Conservation (phyloP, 2,797 vertebrate species). For the Macropus fuliginosus region DNA sequence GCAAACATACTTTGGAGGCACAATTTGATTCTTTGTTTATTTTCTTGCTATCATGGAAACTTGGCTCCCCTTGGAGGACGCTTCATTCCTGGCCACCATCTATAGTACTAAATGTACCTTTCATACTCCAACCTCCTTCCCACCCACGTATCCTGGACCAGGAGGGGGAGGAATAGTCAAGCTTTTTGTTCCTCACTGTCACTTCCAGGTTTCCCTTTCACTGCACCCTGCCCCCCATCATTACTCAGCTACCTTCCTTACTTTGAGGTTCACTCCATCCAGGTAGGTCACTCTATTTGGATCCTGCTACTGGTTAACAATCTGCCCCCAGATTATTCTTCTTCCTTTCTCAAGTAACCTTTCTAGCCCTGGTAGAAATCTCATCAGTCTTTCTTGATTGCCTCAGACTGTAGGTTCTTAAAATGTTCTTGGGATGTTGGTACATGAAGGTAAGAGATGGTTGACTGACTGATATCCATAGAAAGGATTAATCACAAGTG, state of each 20-base stretch:
- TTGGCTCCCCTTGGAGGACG: not conserved
- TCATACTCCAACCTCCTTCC: not conserved
- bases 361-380: not conserved
- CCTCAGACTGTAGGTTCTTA: not conserved
- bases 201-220: not conserved
- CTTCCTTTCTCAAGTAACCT: not conserved
- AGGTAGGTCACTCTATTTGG: not conserved
- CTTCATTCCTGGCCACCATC: conserved; percentile 29
- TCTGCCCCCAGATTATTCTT: not conserved
- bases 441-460: not conserved
- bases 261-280: not conserved
- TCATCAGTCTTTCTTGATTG: not conserved
- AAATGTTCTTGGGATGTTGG: not conserved
- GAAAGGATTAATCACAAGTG: not conserved
- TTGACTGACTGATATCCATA: not conserved
- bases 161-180: not conserved
- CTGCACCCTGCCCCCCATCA: too few species aligned
- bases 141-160: conserved; percentile 13
- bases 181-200: not conserved
- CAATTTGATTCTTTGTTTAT: conserved; percentile 48
- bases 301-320: not conserved
- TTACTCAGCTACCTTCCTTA: not conserved
- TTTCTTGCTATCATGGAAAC: not conserved
- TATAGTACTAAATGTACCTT: conserved; percentile 28
- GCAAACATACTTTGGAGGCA: conserved; percentile 9